These are phyloP conservation scores for Ceratotherium simum DNA, from an alignment of 2,113 vertebrate species.

Conservation along the genomic window DNA sequence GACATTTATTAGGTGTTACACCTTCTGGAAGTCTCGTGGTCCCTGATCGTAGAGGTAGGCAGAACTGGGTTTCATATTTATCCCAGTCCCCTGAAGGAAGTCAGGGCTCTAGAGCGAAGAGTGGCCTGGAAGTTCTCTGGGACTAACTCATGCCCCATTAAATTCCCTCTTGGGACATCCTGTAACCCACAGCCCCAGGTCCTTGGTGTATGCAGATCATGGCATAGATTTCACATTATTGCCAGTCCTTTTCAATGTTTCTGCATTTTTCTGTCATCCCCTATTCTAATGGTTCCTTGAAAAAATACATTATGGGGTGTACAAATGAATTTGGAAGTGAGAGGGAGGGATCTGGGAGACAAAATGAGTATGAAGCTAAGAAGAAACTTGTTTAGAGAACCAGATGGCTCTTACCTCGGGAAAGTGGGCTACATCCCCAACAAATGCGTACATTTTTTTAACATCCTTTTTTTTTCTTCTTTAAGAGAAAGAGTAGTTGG, in stretches of 20 bases:
- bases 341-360: neutral
- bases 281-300: neutral
- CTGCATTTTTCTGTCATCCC: neutral
- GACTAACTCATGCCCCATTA: neutral
- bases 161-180: neutral
- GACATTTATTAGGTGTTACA: neutral
- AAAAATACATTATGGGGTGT: neutral
- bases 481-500: neutral
- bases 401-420: neutral
- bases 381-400: slow-evolving; percentile 7
- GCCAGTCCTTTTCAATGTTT: neutral
- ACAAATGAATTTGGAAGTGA: neutral
- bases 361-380: neutral
- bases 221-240: neutral
- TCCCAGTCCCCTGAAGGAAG: neutral
- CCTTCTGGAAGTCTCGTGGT: neutral
- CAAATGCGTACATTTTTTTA: neutral
- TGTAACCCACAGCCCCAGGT: neutral
- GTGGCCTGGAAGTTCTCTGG: neutral
- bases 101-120: neutral
- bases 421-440: neutral
- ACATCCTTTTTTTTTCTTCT: neutral
- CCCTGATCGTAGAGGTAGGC: neutral
- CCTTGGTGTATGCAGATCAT: neutral
- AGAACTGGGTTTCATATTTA: neutral